Evolutionary conservation across 64 coral and sea anemone genomes (phyloP).

Genomic region (Dendronephthya gigantea): DNA sequence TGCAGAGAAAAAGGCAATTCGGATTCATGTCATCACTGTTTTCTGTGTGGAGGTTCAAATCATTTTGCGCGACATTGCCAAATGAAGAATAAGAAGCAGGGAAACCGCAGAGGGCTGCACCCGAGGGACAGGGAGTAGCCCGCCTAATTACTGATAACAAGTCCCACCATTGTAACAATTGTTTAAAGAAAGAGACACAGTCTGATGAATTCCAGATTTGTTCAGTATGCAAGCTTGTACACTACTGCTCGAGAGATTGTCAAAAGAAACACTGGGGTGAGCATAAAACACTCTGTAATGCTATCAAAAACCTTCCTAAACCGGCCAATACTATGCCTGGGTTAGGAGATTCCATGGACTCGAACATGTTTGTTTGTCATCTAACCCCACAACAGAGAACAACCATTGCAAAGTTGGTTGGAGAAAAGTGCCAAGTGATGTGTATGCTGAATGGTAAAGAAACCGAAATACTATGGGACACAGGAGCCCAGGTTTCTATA

Average conservation of each 20-base stretch:
- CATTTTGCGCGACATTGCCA: background rate
- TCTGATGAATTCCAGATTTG: background rate
- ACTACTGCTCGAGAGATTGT: background rate
- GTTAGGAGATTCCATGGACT: background rate
- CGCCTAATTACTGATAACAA: background rate
- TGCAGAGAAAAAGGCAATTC: background rate
- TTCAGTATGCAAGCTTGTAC: background rate
- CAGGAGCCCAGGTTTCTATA: slow-evolving; percentile 10
- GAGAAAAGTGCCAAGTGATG: background rate
- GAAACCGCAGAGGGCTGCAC: background rate
- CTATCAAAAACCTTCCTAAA: slow-evolving; percentile 1
- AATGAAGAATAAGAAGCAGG: background rate
- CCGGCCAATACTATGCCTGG: background rate
- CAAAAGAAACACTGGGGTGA: slow-evolving; percentile 3
- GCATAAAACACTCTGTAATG: background rate
- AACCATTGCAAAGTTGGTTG: background rate
- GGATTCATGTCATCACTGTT: background rate
- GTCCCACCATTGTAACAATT: slow-evolving; percentile 20
- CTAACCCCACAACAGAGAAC: background rate
- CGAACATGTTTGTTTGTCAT: background rate
- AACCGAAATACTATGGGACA: background rate
- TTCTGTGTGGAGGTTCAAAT: background rate
- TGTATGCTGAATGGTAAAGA: background rate
- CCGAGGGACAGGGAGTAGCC: slow-evolving; percentile 16
- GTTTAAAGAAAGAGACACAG: background rate